Percentiles rank a stretch among this genome's conserved stretches.
Evolutionary conservation across 2,113 vertebrate genomes (phyloP).

Genomic region (Corythaeola cristata): DNA sequence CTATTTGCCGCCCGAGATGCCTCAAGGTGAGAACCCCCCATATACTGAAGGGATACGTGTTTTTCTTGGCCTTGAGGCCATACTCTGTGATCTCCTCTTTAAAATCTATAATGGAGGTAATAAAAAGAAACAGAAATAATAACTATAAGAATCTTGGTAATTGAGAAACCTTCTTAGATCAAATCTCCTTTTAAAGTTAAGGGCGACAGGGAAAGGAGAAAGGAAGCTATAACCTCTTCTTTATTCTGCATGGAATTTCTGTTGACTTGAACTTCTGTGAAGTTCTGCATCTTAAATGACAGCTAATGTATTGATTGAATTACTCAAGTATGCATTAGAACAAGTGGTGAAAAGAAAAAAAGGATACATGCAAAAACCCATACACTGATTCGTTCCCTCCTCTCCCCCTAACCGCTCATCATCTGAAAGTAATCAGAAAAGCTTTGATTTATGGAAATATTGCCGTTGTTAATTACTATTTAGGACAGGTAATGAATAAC

Average conservation of each 20-base stretch:
- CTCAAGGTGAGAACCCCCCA: constrained; percentile 83
- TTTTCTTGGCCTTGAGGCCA: not conserved
- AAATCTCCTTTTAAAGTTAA: not conserved
- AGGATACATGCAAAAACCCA: not conserved
- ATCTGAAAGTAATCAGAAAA: constrained; percentile 77
- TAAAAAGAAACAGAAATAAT: not conserved
- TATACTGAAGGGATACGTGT: not conserved
- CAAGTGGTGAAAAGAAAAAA: not conserved
- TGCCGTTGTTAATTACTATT: constrained; percentile 78
- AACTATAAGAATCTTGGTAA: not conserved
- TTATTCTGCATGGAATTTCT: not conserved
- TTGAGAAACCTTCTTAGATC: not conserved
- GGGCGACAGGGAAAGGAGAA: not conserved
- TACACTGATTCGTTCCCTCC: not conserved
- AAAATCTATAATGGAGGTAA: not conserved
- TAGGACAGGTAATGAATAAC: constrained; percentile 78
- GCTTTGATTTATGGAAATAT: constrained; percentile 82
- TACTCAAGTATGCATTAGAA: constrained; percentile 32
- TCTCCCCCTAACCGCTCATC: constrained; percentile 16
- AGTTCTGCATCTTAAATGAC: not conserved
- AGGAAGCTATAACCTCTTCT: not conserved
- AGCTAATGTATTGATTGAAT: constrained; percentile 4
- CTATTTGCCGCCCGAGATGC: constrained; percentile 90
- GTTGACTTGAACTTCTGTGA: not conserved
- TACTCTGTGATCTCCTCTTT: not conserved